Percentiles rank a stretch among this genome's conserved stretches.
Conservation (phyloP, 1,140 invertebrate genomes). For the Drosophila pallidifrons region DNA sequence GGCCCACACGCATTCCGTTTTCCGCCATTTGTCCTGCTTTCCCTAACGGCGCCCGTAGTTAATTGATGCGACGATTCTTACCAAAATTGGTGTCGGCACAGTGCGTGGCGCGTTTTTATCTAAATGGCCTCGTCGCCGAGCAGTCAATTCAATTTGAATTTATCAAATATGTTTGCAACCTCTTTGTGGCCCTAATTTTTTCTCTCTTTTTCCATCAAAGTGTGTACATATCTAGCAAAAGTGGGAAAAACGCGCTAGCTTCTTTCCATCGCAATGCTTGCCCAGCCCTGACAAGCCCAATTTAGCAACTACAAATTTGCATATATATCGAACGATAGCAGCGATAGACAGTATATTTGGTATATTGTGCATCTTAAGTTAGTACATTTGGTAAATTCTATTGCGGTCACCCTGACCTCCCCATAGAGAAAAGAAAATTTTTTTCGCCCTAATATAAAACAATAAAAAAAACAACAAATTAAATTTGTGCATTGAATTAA, state of each 20-base stretch:
- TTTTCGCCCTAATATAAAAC: slow-evolving; percentile 8
- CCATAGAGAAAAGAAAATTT: slow-evolving; percentile 55
- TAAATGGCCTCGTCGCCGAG: slow-evolving; percentile 47
- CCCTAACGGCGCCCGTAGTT: slow-evolving; percentile 35
- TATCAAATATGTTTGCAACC: slow-evolving; percentile 74
- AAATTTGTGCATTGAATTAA: slow-evolving; percentile 38
- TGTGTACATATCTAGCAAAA: slow-evolving; percentile 45
- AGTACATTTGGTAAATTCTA: neutral
- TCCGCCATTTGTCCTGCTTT: slow-evolving; percentile 81
- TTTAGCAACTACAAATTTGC: slow-evolving; percentile 6
- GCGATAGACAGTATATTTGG: slow-evolving; percentile 1
- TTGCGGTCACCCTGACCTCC: slow-evolving; percentile 12
- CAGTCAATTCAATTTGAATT: slow-evolving; percentile 65
- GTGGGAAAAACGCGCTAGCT: slow-evolving; percentile 37
- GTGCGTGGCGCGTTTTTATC: slow-evolving; percentile 48
- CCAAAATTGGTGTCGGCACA: slow-evolving; percentile 43
- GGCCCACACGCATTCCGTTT: slow-evolving; percentile 80
- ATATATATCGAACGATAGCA: slow-evolving; percentile 16
- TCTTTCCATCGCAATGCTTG: slow-evolving; percentile 27
- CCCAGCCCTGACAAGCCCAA: slow-evolving; percentile 49
- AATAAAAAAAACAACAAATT: slow-evolving; percentile 31
- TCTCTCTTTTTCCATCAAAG: slow-evolving; percentile 67
- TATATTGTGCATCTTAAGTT: neutral
- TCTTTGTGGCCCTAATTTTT: slow-evolving; percentile 81
- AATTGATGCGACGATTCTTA: slow-evolving; percentile 47